phyloP scores from a whole-genome alignment of 2,113 vertebrate species.

The Poeciliopsis prolifica region DNA sequence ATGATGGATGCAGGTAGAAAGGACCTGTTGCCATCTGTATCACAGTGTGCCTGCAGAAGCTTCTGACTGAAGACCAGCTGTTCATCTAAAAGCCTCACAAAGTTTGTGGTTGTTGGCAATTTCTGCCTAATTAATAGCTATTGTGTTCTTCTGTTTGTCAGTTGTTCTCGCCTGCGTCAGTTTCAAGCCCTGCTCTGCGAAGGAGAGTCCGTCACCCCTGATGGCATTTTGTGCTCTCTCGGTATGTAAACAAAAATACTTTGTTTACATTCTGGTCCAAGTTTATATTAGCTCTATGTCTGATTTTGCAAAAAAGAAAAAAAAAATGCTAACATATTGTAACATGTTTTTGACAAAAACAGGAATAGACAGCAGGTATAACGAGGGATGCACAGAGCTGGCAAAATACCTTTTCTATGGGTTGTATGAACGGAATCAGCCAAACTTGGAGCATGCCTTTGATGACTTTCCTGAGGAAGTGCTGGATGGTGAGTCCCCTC shows the following conservation, averaged over 20 bases:
- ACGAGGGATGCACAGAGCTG: conserved; percentile 93
- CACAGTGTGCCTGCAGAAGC: too few relatives aligned
- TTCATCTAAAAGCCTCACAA: too few relatives aligned
- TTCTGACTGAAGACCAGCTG: too few relatives aligned
- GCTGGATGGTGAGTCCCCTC: conserved; percentile 84
- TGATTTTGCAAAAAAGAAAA: not conserved
- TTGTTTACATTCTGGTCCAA: too few relatives aligned
- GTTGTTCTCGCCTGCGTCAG: conserved; percentile 89
- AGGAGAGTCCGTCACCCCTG: conserved; percentile 82
- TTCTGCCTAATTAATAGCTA: not conserved
- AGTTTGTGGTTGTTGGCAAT: too few relatives aligned
- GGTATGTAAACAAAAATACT: conserved; percentile 75
- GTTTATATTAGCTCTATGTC: not conserved
- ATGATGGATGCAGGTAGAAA: too few relatives aligned
- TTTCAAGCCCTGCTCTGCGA: conserved; percentile 88
- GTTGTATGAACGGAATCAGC: conserved; percentile 86
- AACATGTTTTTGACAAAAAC: conserved; percentile 27
- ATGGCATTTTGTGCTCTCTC: conserved; percentile 93
- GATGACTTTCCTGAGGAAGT: conserved; percentile 92
- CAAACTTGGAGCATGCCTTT: conserved; percentile 80
- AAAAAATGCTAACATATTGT: not conserved
- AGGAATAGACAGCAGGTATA: conserved; percentile 98
- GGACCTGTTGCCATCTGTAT: too few relatives aligned
- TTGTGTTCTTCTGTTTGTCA: conserved; percentile 48
- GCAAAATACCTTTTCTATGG: conserved; percentile 94